These are phyloP conservation scores for Sycophaga agraensis DNA, from an alignment of 1,140 invertebrate species.

Conservation along the genomic window DNA sequence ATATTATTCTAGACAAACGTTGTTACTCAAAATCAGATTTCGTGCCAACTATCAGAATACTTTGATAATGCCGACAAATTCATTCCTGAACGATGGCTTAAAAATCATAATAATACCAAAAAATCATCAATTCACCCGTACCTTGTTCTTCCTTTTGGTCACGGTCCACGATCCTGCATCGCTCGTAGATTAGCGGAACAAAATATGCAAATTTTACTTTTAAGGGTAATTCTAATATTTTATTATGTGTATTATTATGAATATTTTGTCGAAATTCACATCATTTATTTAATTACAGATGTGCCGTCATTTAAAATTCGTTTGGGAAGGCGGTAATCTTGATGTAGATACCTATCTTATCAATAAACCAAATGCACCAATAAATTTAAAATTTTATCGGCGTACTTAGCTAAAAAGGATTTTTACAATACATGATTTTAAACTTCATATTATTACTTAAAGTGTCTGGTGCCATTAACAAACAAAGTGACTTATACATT, in stretches of 20 bases:
- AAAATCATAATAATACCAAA: slow-evolving; percentile 46
- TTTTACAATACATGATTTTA: too few relatives aligned
- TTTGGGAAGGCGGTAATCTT: slow-evolving; percentile 67
- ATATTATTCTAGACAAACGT: slow-evolving; percentile 80
- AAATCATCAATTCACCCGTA: slow-evolving; percentile 69
- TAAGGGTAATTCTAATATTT: too few relatives aligned
- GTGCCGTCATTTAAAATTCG: slow-evolving; percentile 66
- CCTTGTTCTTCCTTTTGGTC: slow-evolving; percentile 83
- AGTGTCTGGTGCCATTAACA: too few relatives aligned
- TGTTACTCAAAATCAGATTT: slow-evolving; percentile 85
- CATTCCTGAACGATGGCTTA: slow-evolving; percentile 76
- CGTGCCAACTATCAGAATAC: slow-evolving; percentile 70
- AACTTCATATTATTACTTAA: too few relatives aligned
- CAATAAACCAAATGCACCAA: slow-evolving; percentile 75
- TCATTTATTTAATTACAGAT: slow-evolving; percentile 61
- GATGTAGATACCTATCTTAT: slow-evolving; percentile 71
- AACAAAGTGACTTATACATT: too few relatives aligned
- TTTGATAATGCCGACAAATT: slow-evolving; percentile 70
- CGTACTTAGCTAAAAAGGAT: too few relatives aligned
- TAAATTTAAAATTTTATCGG: slow-evolving; percentile 62
- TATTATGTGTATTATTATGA: too few relatives aligned
- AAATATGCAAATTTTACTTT: slow-evolving; percentile 76
- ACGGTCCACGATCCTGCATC: slow-evolving; percentile 84
- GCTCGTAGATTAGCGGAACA: slow-evolving; percentile 86
- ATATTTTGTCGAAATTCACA: neutral